Conservation (phyloP, 2,888 invertebrate genomes). For the Pycnomerus fuliginosus region DNA sequence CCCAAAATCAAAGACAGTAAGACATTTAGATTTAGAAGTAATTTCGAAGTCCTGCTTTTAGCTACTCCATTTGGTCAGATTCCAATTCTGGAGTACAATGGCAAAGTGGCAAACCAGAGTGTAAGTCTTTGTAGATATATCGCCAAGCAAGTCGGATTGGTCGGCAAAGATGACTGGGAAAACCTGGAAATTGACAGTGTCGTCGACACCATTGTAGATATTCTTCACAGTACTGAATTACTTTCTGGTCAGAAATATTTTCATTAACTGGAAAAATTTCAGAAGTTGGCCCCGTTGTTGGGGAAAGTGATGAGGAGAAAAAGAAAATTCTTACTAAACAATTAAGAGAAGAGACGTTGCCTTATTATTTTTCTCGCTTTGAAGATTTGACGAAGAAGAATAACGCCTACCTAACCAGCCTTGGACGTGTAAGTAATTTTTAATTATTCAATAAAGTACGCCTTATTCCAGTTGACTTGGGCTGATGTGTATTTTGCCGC, state of each 20-base stretch:
- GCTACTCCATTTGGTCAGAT: conserved; percentile 61
- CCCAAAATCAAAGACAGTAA: conserved; percentile 7
- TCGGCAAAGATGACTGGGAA: conserved; percentile 60
- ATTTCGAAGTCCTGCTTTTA: conserved; percentile 41
- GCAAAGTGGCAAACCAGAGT: conserved; percentile 62
- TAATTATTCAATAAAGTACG: conserved; percentile 1
- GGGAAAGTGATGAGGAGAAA: conserved; percentile 50
- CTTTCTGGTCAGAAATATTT: no score
- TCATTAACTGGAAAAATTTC: no score
- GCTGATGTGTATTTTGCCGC: conserved; percentile 62
- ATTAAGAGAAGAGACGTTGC: conserved; percentile 55
- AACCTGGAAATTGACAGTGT: conserved; percentile 63
- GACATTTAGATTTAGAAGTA: no score
- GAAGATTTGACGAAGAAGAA: conserved; percentile 59
- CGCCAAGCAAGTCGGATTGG: conserved; percentile 60
- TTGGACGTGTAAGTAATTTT: conserved; percentile 48
- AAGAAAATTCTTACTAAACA: conserved; percentile 54
- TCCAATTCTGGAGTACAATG: conserved; percentile 64
- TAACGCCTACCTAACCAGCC: conserved; percentile 58
- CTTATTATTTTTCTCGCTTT: conserved; percentile 59
- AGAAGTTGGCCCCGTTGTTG: conserved; percentile 53
- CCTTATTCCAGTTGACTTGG: conserved; percentile 56
- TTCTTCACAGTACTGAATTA: conserved; percentile 62
- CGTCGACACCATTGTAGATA: conserved; percentile 62
- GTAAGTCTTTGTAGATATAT: conserved; percentile 62